Percentiles rank a stretch among this genome's conserved stretches.
Conservation (phyloP, 2,113 vertebrate species). For the Marmota flaviventris region DNA sequence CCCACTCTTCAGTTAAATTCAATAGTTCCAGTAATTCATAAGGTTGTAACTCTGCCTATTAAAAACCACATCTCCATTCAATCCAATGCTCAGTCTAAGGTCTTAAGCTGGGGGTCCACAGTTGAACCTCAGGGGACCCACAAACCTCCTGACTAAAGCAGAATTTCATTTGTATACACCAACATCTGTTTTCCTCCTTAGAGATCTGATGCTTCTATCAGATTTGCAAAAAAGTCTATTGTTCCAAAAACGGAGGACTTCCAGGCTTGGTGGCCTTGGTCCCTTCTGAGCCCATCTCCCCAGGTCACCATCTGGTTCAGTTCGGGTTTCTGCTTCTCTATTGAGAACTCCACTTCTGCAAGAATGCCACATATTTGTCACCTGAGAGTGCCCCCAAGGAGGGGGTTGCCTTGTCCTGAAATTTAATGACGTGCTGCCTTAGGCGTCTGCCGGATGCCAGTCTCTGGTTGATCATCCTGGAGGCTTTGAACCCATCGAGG, state of each 20-base stretch:
- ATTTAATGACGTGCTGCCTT: not conserved
- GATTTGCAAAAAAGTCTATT: not conserved
- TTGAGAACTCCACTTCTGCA: not conserved
- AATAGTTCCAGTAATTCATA: not conserved
- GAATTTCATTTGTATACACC: not conserved
- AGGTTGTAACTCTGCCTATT: not conserved
- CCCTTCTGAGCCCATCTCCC: not conserved
- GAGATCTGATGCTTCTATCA: not conserved
- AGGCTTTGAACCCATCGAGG: not conserved
- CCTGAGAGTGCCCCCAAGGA: too few relatives aligned
- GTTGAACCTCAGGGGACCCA: not conserved
- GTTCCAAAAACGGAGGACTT: not conserved
- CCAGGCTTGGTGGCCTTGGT: not conserved
- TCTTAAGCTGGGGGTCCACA: not conserved
- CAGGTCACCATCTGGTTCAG: not conserved
- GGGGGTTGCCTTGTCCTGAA: too few relatives aligned
- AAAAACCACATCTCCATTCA: not conserved
- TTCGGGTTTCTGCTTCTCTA: not conserved
- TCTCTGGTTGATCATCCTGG: slow-evolving; percentile 43
- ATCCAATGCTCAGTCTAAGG: not conserved
- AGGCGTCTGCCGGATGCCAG: not conserved
- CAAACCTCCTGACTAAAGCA: not conserved
- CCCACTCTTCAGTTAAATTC: not conserved
- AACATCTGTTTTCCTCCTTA: not conserved
- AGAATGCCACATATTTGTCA: too few relatives aligned